Evolutionary conservation across 2,797 vertebrate species (phyloP).

Genomic region (Geotrypetes seraphini): DNA sequence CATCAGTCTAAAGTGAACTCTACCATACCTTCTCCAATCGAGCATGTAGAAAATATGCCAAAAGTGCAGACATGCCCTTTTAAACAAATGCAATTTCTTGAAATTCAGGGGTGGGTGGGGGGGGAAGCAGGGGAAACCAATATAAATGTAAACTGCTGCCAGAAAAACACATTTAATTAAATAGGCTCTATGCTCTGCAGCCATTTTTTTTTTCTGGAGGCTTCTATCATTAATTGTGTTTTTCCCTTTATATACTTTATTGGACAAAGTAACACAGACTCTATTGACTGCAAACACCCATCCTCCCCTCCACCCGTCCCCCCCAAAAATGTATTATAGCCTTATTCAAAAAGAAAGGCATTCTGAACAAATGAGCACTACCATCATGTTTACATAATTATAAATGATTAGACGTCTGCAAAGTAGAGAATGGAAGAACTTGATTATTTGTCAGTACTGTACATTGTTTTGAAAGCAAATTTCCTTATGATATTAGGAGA

Average conservation of each 20-base stretch:
- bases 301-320: too few relatives aligned
- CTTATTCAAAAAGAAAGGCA: too few relatives aligned
- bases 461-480: too few relatives aligned
- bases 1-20: constrained; percentile 3
- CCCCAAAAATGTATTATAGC: too few relatives aligned
- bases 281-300: too few relatives aligned
- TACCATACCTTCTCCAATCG: not conserved
- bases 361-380: too few relatives aligned
- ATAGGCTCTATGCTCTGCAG: not conserved
- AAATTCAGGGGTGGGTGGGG: constrained; percentile 4
- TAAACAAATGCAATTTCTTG: constrained; percentile 2
- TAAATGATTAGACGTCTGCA: too few relatives aligned
- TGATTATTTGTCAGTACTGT: too few relatives aligned
- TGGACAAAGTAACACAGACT: not conserved
- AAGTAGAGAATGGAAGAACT: too few relatives aligned
- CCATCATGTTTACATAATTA: too few relatives aligned
- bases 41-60: not conserved
- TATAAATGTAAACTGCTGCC: constrained; percentile 4
- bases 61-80: not conserved
- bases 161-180: constrained; percentile 6
- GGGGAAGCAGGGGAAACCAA: constrained; percentile 9
- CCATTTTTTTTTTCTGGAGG: not conserved
- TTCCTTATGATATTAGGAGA: too few relatives aligned
- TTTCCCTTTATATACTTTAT: not conserved
- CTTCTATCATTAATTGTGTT: not conserved